Base-by-base conservation (phyloP, 2,888 invertebrate species). In the Ernsta delagoae region DNA sequence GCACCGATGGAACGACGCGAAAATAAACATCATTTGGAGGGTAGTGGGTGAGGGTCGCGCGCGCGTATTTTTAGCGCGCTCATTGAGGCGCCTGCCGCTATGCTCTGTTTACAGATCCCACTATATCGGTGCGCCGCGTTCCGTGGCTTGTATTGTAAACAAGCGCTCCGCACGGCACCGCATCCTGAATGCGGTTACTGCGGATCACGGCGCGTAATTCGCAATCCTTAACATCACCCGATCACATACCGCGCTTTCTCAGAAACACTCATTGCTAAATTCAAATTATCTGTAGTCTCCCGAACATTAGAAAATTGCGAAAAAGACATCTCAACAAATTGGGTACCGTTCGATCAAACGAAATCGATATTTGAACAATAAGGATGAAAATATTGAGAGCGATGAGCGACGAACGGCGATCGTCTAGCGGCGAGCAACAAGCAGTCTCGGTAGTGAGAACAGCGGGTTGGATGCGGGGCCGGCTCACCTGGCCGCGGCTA, bases 41-140 rank as follows among this genome's bases (percentile, higher is more conserved):
- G 87, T 83, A 87, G 86, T 83, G 79, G 88, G 88, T 86, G 87
- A 89, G 87, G 88, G 88, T 85, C 89, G 81, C 72, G 71, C 71
- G 72, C 67, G 75, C 70, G 79, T 88, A 88, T 87, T 84, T 82
- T 85, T 88, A 88, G 87, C 84, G 79, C 81, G 84, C 75, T 76
- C 84, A 80, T 76, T 79, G 80, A 80, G 81, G 79, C 82, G 81
- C 75, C 76, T 76, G 74, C 75, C 73, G 75, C 71, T 72, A 71
- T 74, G 75, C 74, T 73, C 76, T 73, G 70, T 66, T 66, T 63
- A 61, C 66, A 48, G 67, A 59, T 36, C 41, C 60, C 50, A 68
- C 61, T 64, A 36, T 57, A 69, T 69, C 70, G 63, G 72, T 64
- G 70, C 62, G 65, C 57, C 68, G 74, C 65, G 73, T 34, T 34